Conservation (phyloP, 2,797 vertebrate genomes). For the Phataginus tricuspis region DNA sequence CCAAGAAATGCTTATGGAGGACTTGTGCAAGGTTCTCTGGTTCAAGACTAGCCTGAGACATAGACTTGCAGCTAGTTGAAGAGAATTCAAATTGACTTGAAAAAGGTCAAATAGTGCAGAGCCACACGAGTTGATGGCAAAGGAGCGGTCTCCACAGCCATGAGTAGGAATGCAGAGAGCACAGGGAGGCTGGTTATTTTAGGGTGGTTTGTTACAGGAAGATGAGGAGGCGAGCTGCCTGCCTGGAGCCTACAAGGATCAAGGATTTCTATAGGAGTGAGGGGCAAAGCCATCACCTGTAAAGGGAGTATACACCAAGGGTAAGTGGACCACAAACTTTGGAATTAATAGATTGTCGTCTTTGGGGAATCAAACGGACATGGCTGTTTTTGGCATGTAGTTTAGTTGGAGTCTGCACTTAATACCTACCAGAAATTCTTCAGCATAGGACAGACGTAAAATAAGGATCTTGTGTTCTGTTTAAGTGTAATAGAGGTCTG, state of each 20-base stretch:
- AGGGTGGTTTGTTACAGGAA: neutral
- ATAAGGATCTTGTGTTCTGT: neutral
- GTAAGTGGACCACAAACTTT: neutral
- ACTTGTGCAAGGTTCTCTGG: neutral
- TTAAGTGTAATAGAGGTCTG: neutral
- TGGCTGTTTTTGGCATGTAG: neutral
- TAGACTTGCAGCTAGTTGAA: neutral
- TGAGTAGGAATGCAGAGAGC: neutral
- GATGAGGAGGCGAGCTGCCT: neutral
- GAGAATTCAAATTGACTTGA: neutral
- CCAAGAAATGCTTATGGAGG: too few relatives aligned
- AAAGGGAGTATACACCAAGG: fast-evolving
- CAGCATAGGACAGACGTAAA: neutral
- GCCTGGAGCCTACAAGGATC: neutral
- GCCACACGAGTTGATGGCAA: neutral
- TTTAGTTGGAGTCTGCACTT: neutral
- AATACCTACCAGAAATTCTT: neutral
- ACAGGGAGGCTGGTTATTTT: neutral
- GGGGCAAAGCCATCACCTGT: neutral
- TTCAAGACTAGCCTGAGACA: neutral
- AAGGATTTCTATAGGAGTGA: neutral
- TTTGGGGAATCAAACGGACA: neutral
- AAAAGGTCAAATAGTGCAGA: neutral
- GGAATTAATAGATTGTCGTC: neutral
- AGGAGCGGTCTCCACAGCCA: neutral